phyloP scores from a whole-genome alignment of 2,113 vertebrate species.

The Etia nguti region DNA sequence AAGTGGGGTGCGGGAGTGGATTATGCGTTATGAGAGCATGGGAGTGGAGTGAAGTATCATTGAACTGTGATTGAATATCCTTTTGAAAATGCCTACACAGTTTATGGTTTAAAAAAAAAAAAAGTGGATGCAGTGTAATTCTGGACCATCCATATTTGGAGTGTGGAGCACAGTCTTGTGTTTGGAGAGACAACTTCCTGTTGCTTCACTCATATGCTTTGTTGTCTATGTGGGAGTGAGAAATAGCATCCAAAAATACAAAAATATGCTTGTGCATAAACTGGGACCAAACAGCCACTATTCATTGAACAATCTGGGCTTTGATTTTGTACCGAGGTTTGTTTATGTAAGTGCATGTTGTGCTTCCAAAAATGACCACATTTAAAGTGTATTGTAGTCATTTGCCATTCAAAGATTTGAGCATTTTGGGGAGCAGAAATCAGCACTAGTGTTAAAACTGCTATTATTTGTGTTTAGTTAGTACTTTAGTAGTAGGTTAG shows the following conservation, averaged over 20 bases:
- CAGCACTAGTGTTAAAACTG: background rate
- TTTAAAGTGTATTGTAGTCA: background rate
- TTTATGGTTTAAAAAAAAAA: background rate
- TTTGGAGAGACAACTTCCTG: background rate
- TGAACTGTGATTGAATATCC: constrained; percentile 44
- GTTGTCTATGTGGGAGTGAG: constrained; percentile 24
- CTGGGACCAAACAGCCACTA: background rate
- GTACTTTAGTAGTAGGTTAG: background rate
- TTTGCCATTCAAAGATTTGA: background rate
- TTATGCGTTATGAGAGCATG: constrained; percentile 35
- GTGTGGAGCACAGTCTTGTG: background rate
- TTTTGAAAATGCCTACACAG: constrained; percentile 23
- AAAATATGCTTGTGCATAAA: background rate
- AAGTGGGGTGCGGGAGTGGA: constrained; percentile 19
- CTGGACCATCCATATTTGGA: background rate
- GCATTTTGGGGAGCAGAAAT: background rate
- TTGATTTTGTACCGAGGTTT: background rate
- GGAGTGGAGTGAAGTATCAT: constrained; percentile 29
- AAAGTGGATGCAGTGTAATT: background rate
- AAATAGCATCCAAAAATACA: constrained; percentile 10
- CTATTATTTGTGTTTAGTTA: background rate
- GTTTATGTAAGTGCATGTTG: background rate
- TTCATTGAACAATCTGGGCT: background rate
- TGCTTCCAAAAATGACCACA: background rate
- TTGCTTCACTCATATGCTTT: constrained; percentile 6